Evolutionary conservation across 2,113 vertebrate species (phyloP).

Genomic region (Lophotis ruficrista): DNA sequence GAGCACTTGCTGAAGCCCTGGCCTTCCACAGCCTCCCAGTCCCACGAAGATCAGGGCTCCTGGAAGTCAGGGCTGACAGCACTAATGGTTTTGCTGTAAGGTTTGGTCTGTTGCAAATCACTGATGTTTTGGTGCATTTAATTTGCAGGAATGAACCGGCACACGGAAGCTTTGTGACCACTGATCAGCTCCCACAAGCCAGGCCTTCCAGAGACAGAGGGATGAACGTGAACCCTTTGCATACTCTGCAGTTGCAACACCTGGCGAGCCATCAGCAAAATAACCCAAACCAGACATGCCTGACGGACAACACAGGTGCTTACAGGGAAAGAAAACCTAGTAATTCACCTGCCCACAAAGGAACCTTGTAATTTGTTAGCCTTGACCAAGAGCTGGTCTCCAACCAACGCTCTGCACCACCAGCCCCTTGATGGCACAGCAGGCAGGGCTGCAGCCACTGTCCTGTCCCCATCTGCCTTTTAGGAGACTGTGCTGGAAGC

Average conservation of each 20-base stretch:
- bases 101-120: not conserved
- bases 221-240: not conserved
- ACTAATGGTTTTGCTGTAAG: not conserved
- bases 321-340: not conserved
- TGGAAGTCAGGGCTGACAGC: not conserved
- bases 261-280: not conserved
- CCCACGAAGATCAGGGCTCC: not conserved
- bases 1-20: rapidly evolving
- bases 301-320: not conserved
- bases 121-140: not conserved
- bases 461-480: not conserved
- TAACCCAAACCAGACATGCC: not conserved
- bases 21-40: not conserved
- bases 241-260: not conserved
- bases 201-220: not conserved
- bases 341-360: not conserved
- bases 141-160: not conserved
- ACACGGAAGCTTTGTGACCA: not conserved
- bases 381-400: not conserved
- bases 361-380: not conserved
- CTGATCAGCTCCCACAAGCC: not conserved
- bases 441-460: not conserved
- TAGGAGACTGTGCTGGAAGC: not conserved
- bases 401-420: not conserved
- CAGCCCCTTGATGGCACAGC: not conserved